Base-by-base conservation (phyloP, 2,888 invertebrate species). In the Rosalia funebris region DNA sequence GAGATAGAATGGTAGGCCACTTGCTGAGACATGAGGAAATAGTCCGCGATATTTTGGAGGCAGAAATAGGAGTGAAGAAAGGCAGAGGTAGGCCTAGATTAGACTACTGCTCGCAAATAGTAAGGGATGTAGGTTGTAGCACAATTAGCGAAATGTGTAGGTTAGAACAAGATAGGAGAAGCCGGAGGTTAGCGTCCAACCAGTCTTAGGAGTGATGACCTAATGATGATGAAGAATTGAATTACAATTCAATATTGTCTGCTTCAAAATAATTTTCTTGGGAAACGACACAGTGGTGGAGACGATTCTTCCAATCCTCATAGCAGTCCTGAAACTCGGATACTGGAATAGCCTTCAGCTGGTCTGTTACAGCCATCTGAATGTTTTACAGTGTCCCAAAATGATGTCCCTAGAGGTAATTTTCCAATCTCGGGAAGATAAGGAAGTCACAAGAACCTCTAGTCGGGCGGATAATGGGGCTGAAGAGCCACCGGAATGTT, bases 401-500 rank as follows among this genome's bases (percentile, higher is more conserved):
- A 25, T 25, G 25, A 25, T 7, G 25, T 25, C 25, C 7, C 25
- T 25, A 5, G 25, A 25, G 7, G 25, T 7, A 7, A 25, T 25
- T 25, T 25, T 25, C 7, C 7, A 25, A 25, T 25, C 25, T 25
- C 25, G 25, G 25, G 25, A 25, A 25, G 25, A 25, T n/a, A n/a
- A n/a, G 25, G 7, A 25, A 25, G 25, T 25, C 25, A 25, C 3
- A 25, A 25, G 25, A 7, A 25, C 25, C 7, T n/a, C 7, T 5
- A 25, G 25, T 25, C 25, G 7, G 25, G 25, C 25, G 7, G 10
- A 19, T 25, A 25, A 25, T 2, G 42, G 16, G 16, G 20, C 41
- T 5, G 2, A 41, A 39, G 52, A 50, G 11, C 50, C 50, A 50
- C 50, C 10, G 37, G 50, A 39, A 50, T 50, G 48, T 48, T 42